A percentile compares a stretch with the other conserved stretches of the same genome.
Conservation (phyloP, 1,140 invertebrate species). For the Dinoponera quadriceps region DNA sequence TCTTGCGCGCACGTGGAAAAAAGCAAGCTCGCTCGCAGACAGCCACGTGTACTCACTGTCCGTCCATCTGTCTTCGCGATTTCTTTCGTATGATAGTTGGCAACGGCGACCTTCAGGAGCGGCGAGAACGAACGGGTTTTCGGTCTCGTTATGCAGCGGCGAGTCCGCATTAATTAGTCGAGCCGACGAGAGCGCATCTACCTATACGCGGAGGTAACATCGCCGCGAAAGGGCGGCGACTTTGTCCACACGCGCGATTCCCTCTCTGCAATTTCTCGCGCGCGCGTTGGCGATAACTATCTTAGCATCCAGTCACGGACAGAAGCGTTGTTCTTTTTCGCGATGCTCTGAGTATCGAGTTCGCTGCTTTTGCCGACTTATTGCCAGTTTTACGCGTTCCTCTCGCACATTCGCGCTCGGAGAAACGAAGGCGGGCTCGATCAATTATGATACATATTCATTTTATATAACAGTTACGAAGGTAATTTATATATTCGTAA, state of each 20-base stretch:
- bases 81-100: no score
- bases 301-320: slow-evolving; percentile 21
- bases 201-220: slow-evolving; percentile 23
- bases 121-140: slow-evolving; percentile 4
- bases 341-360: not conserved
- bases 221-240: not conserved
- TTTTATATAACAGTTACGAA: not conserved
- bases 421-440: not conserved
- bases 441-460: not conserved
- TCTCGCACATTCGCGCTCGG: not conserved
- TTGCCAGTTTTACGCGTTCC: no score
- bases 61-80: no score
- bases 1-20: no score
- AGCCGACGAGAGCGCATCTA: slow-evolving; percentile 2
- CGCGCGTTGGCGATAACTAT: no score
- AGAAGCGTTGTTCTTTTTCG: slow-evolving; percentile 12
- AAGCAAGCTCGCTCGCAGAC: no score
- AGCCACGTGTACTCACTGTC: no score
- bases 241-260: slow-evolving; percentile 33
- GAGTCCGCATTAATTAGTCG: slow-evolving; percentile 18
- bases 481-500: slow-evolving; percentile 4
- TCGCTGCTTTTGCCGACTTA: not conserved
- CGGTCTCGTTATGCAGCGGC: not conserved
- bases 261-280: no score
- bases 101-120: not conserved